Evolutionary conservation across 2,888 invertebrate genomes (phyloP).

Genomic region (Acrocera orbiculus): DNA sequence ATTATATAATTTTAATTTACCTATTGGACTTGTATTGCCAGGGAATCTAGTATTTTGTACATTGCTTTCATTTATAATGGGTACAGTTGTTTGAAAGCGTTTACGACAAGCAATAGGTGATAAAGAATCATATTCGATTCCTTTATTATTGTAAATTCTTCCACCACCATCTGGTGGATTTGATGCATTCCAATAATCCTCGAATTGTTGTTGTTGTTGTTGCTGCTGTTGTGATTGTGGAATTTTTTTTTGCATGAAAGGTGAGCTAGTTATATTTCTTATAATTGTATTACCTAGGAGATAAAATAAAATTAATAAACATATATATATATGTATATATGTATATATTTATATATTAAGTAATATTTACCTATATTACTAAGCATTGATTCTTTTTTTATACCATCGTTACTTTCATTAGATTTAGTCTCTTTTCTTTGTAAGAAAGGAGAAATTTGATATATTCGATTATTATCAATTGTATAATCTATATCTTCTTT

Average conservation of each 20-base stretch:
- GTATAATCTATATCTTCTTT: neutral
- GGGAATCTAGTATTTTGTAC: constrained; percentile 25
- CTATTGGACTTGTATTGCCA: constrained; percentile 59
- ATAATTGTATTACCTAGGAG: constrained; percentile 23
- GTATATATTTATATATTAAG: constrained; percentile 1
- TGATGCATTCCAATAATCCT: constrained; percentile 14
- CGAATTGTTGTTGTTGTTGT: constrained; percentile 10
- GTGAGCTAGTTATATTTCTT: constrained; percentile 28
- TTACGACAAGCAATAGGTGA: constrained; percentile 15
- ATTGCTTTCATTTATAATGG: constrained; percentile 16
- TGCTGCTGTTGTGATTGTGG: constrained; percentile 14
- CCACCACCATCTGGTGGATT: constrained; percentile 17
- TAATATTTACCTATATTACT: constrained; percentile 23
- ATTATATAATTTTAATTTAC: no score
- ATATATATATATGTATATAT: neutral
- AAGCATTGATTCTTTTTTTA: constrained; percentile 28
- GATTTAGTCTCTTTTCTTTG: constrained; percentile 20
- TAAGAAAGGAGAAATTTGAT: constrained; percentile 29
- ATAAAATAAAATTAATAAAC: constrained; percentile 1
- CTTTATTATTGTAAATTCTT: constrained; percentile 15
- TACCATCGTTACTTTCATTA: constrained; percentile 18
- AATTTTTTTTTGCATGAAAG: constrained; percentile 27
- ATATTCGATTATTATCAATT: constrained; percentile 14
- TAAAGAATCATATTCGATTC: constrained; percentile 6
- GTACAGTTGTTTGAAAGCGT: constrained; percentile 17